Evolutionary conservation across 2,888 invertebrate genomes (phyloP), one percentile per base, ranked within the genome.

Genomic region (Aelia acuminata): DNA sequence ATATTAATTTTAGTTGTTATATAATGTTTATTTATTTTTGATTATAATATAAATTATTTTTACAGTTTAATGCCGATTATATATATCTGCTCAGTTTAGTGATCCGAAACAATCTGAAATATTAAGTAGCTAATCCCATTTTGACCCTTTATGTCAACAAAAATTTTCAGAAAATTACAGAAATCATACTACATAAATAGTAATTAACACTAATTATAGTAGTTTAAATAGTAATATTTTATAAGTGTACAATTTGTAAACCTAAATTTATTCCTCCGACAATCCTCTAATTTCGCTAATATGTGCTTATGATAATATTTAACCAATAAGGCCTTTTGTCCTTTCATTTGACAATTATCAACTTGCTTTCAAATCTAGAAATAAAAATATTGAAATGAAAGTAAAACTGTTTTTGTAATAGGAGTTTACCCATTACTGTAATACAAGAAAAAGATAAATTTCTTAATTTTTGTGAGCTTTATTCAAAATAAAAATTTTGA

Each of bases 51-150:
- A 31, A 48, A 48, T 48, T 31, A 43, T 48, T 85, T 43, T 49
- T 31, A 53, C 31, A 70, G 26, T 15, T 70, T 31, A 26, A 35
- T 70, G 63, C 63, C 63, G 35, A 35, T 31, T 70, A 70, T 70
- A 70, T 70, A 70, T n/a, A 35, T 80, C 80, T 80, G 80, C 11
- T 80, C 80, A 47, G n/a, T 80, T 47, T 1, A 22, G 80, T 80
- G 80, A 80, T 80, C 43, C 43, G n/a, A 80, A 80, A n/a, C 43
- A 47, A 80, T 47, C n/a, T 31, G 80, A 39, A 80, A 43, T 80
- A 80, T 80, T n/a, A 80, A 80, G 80, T 80, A 80, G 80, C 80
- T 43, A 80, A 80, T 80, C 80, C 80, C 80, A 80, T 80, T 80
- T 47, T 80, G n/a, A 80, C 80, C 80, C 63, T 70, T 70, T 70